A percentile compares a stretch with the other conserved stretches of the same genome.
Evolutionary conservation across 2,797 vertebrate species (phyloP).

Genomic region (Hirundo rustica): DNA sequence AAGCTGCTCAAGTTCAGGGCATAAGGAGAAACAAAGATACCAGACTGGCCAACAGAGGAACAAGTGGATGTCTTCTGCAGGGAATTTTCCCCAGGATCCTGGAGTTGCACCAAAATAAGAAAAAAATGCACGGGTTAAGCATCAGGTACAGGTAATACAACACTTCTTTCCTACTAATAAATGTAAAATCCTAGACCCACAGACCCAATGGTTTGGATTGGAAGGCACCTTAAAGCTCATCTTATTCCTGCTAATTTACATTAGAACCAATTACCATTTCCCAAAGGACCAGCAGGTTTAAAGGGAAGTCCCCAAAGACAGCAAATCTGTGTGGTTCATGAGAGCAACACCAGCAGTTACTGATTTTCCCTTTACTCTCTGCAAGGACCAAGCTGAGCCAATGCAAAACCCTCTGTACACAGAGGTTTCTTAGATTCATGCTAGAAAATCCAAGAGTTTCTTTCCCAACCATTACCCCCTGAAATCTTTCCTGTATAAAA

Average conservation of each 20-base stretch:
- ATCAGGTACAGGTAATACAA: not conserved
- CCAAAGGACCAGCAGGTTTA: not conserved
- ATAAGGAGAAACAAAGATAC: constrained; percentile 46
- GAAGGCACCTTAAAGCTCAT: not conserved
- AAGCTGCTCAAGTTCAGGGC: constrained; percentile 71
- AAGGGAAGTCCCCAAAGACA: not conserved
- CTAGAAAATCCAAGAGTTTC: not conserved
- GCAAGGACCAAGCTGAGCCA: not conserved
- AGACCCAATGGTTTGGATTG: not conserved
- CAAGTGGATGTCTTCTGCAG: constrained; percentile 18
- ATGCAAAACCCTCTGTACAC: not conserved
- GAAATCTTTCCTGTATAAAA: not conserved
- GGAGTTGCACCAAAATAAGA: not conserved
- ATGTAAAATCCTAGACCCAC: not conserved
- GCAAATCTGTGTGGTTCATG: not conserved
- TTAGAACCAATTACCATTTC: not conserved
- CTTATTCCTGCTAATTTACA: not conserved
- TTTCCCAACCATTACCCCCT: not conserved
- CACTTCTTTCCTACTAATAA: not conserved
- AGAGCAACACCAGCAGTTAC: not conserved
- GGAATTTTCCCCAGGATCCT: constrained; percentile 56
- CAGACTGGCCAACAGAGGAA: not conserved
- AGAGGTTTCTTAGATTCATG: not conserved
- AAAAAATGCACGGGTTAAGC: not conserved
- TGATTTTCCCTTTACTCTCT: not conserved